phyloP scores from a whole-genome alignment of 2,797 vertebrate genomes.

The Arremon aurantiirostris region DNA sequence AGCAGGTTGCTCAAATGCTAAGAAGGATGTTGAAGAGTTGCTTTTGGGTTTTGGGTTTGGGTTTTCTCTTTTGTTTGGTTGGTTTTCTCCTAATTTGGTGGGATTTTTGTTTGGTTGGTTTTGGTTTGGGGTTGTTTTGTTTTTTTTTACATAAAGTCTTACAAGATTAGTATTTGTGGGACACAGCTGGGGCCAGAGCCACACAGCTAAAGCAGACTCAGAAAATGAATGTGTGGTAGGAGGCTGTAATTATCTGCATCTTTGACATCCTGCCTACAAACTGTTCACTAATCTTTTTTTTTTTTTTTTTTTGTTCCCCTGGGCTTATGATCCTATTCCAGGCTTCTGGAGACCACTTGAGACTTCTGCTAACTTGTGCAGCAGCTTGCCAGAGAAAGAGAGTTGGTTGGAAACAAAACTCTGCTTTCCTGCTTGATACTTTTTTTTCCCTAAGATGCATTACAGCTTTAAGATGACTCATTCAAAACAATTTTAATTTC shows the following conservation, averaged over 20 bases:
- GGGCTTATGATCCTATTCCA: constrained; percentile 2
- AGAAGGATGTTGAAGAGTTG: neutral
- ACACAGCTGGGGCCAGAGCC: neutral
- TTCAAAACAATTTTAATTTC: neutral
- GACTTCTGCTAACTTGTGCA: constrained; percentile 38
- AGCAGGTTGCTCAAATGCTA: neutral
- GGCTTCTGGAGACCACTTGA: constrained; percentile 32
- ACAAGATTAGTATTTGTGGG: neutral
- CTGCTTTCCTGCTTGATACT: constrained; percentile 3
- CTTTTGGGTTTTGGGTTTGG: neutral
- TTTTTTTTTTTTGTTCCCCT: neutral
- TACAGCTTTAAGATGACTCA: neutral
- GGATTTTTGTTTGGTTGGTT: neutral
- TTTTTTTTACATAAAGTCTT: neutral
- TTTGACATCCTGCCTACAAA: constrained; percentile 24
- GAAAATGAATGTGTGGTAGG: neutral
- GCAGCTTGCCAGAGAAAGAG: constrained; percentile 36
- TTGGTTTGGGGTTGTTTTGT: neutral
- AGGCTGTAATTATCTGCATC: neutral
- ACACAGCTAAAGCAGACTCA: neutral
- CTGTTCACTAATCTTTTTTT: constrained; percentile 32
- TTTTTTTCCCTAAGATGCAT: neutral
- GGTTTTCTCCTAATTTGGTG: neutral
- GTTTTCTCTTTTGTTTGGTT: neutral
- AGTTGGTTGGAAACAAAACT: constrained; percentile 37